Base-by-base conservation (phyloP, 2,797 vertebrate species). In the Phoebastria nigripes region DNA sequence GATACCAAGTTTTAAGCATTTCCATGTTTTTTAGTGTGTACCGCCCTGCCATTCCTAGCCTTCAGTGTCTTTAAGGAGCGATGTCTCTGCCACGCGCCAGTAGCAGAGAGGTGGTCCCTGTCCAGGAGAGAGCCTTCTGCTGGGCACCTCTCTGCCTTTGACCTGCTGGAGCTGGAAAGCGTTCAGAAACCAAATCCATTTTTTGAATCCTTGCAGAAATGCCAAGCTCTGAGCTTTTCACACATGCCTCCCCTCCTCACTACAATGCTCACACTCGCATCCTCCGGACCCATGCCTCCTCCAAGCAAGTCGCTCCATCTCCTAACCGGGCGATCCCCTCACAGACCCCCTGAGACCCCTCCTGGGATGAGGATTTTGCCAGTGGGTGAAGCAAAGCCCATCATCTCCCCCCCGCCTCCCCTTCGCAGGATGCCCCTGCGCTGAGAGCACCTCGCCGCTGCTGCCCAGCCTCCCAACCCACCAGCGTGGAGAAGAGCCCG, bases 401-500 rank as follows among this genome's bases (percentile, higher is more conserved):
- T 41, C 4, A 17, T 37, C 42, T 51, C 17, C 61, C 31, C 61
- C 8, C 22, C 8, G 5, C 26, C 35, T 35, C 15, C 42, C 12
- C n/a, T 54, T 12, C 3, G 8, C 24, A 17, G 69, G 51, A 22
- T 56, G 39, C 9, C 12, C 35, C 20, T 51, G 52, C 2, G 5
- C 51, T 31, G 62, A 47, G 46, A 71, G 31, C 31, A 16, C 26
- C 39, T 73, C 15, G 5, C 19, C 52, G 4, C 9, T 0, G 2
- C 19, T 61, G 46, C 58, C 24, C 31, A 83, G 35, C 42, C 54
- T 88, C 47, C 61, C 4, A 1, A 55, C 11, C 33, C 39, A 67
- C 41, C 2, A 2, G 10, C 3, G 0, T 0, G 8, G 31, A 66
- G 25, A 47, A 52, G 16, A 90, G 22, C 62, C 22, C 0, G 0